These are phyloP conservation scores for Macrosteles quadrilineatus DNA, from an alignment of 1,140 invertebrate species.

Conservation along the genomic window DNA sequence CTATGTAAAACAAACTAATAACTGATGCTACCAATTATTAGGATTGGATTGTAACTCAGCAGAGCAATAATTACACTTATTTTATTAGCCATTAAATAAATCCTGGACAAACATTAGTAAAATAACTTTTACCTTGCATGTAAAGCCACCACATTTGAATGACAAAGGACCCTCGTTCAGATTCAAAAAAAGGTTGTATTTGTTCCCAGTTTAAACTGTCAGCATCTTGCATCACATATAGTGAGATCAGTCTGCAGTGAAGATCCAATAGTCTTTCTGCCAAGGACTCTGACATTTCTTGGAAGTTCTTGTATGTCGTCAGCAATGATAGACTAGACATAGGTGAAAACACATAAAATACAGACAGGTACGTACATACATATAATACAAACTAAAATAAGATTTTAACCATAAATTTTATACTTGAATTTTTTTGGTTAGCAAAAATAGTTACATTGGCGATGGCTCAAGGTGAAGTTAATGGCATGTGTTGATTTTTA, in stretches of 20 bases:
- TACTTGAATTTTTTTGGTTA: no score
- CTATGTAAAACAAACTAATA: no score
- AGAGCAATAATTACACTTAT: no score
- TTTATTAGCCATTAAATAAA: no score
- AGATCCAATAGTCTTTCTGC: constrained; percentile 75
- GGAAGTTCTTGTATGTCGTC: constrained; percentile 69
- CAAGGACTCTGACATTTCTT: constrained; percentile 77
- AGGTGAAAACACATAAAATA: no score
- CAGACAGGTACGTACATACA: no score
- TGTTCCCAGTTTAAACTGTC: constrained; percentile 69
- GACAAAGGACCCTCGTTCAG: constrained; percentile 70
- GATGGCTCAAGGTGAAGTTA: no score
- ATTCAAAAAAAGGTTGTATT: constrained; percentile 62
- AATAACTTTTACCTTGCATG: constrained; percentile 77
- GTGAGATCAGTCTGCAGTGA: constrained; percentile 69
- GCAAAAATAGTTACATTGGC: no score
- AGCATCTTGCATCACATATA: constrained; percentile 77
- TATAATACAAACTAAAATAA: no score
- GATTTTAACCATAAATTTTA: no score
- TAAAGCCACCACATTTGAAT: constrained; percentile 86
- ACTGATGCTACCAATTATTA: neutral
- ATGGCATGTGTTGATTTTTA: no score
- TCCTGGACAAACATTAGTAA: no score
- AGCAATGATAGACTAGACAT: constrained; percentile 38
- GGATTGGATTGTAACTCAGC: neutral